phyloP scores from a whole-genome alignment of 2,888 invertebrate species.

The Tanypteryx hageni region DNA sequence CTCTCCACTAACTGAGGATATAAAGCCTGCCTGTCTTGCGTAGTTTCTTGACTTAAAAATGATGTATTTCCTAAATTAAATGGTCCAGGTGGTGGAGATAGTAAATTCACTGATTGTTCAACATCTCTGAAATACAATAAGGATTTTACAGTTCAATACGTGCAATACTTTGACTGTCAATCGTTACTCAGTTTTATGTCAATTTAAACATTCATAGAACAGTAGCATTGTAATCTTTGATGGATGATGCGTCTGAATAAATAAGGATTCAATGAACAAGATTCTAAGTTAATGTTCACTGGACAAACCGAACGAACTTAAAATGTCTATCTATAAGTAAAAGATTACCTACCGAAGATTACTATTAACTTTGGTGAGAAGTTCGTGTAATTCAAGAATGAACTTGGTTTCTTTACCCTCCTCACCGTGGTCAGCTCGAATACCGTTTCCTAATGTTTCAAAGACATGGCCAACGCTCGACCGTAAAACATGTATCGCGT shows the following conservation, averaged over 20 bases:
- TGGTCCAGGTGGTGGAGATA: conserved; percentile 87
- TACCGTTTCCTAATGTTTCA: conserved; percentile 88
- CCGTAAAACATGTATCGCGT: conserved; percentile 85
- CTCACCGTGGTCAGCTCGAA: conserved; percentile 87
- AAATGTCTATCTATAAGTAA: background rate
- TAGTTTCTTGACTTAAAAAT: conserved; percentile 92
- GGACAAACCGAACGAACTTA: background rate
- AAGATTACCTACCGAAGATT: conserved; percentile 81
- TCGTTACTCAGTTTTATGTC: too few species aligned
- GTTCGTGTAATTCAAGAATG: conserved; percentile 87
- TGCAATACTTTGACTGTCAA: too few species aligned
- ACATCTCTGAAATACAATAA: conserved; percentile 81
- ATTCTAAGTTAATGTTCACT: background rate
- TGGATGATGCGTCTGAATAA: too few species aligned
- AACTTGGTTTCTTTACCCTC: conserved; percentile 83
- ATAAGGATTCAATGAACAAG: background rate
- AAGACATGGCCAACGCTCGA: conserved; percentile 92
- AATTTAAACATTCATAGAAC: background rate
- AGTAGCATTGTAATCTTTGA: background rate
- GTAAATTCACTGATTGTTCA: conserved; percentile 84
- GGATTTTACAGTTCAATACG: too few species aligned
- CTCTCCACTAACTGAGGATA: conserved; percentile 92
- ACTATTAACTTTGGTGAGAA: conserved; percentile 87
- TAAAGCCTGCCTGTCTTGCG: conserved; percentile 91
- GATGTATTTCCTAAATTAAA: conserved; percentile 91